Conservation (phyloP, 2,797 vertebrate genomes). For the Coregonus sp. region DNA sequence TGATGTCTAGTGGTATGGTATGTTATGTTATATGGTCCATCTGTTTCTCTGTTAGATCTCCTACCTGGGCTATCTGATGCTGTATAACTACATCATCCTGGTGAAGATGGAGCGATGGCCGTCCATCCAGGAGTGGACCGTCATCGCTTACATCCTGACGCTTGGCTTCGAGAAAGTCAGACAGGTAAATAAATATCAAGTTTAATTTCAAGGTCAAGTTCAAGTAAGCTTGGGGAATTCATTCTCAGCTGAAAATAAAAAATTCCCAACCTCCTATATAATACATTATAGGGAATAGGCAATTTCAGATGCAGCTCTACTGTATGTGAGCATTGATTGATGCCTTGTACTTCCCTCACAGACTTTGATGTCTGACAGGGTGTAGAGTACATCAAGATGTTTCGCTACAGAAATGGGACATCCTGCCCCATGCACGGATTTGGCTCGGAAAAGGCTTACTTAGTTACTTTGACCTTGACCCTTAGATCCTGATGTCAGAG, state of each 20-base stretch:
- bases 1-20: neutral
- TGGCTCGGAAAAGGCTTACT: too few relatives aligned
- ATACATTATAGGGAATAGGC: too few relatives aligned
- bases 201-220: too few relatives aligned
- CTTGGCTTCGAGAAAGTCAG: slow-evolving; percentile 93
- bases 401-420: too few relatives aligned
- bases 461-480: slow-evolving; percentile 40
- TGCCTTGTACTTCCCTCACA: slow-evolving; percentile 56
- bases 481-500: slow-evolving; percentile 97
- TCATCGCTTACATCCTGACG: slow-evolving; percentile 95
- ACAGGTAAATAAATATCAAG: slow-evolving; percentile 79
- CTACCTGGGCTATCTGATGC: slow-evolving; percentile 93
- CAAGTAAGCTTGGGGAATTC: too few relatives aligned
- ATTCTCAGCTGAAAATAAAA: too few relatives aligned
- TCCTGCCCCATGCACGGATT: too few relatives aligned
- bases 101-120: slow-evolving; percentile 97
- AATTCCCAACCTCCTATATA: too few relatives aligned
- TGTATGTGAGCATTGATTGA: too few relatives aligned
- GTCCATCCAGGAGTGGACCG: slow-evolving; percentile 90
- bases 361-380: slow-evolving; percentile 94
- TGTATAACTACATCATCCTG: slow-evolving; percentile 97
- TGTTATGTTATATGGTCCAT: neutral
- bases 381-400: too few relatives aligned
- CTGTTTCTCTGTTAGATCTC: slow-evolving; percentile 79
- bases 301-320: too few relatives aligned